Evolutionary conservation across 2,888 invertebrate genomes (phyloP).

Genomic region (Eulithis prunata): DNA sequence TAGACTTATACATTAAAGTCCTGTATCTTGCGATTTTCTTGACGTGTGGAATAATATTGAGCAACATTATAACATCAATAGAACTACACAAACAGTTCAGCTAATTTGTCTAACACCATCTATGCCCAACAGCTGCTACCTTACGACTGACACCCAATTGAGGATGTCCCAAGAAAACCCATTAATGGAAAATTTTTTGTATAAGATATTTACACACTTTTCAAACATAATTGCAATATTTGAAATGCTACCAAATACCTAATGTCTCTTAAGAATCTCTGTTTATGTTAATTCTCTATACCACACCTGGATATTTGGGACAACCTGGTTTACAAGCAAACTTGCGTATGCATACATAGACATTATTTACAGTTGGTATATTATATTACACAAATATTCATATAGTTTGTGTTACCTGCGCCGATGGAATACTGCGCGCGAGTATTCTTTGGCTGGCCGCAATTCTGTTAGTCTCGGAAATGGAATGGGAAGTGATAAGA

Average conservation of each 20-base stretch:
- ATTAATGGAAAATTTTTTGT: conserved; percentile 7
- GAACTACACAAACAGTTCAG: conserved; percentile 39
- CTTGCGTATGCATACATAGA: conserved; percentile 34
- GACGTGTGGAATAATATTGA: conserved; percentile 27
- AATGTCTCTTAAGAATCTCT: neutral
- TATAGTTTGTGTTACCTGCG: conserved; percentile 67
- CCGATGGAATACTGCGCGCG: conserved; percentile 77
- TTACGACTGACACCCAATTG: conserved; percentile 26
- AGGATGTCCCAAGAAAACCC: conserved; percentile 37
- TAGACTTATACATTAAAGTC: neutral
- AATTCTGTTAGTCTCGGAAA: conserved; percentile 45
- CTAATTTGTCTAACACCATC: conserved; percentile 26
- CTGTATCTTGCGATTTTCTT: conserved; percentile 12
- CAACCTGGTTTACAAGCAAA: conserved; percentile 35
- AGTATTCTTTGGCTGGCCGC: conserved; percentile 71
- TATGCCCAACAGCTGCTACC: conserved; percentile 30
- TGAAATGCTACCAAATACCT: neutral
- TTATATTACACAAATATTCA: conserved; percentile 42
- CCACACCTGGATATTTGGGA: conserved; percentile 36
- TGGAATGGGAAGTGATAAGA: conserved; percentile 44
- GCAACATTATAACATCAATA: conserved; percentile 35
- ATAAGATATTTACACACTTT: neutral
- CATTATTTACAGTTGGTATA: conserved; percentile 37
- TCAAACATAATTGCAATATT: neutral
- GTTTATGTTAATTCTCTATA: neutral